phyloP scores from a whole-genome alignment of 1,140 invertebrate genomes.

The Seison nebaliae region DNA sequence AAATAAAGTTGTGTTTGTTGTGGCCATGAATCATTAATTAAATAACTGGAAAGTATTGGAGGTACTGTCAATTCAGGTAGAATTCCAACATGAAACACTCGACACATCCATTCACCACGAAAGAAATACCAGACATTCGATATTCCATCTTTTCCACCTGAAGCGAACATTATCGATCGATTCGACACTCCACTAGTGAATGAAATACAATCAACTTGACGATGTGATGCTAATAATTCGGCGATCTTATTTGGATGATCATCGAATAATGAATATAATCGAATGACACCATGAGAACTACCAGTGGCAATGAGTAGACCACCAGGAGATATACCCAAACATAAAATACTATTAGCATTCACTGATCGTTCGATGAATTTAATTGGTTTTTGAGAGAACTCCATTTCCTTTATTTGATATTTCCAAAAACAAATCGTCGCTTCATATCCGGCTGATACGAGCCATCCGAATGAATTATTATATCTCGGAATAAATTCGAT shows the following conservation, averaged over 20 bases:
- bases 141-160: conserved; percentile 80
- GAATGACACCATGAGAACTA: conserved; percentile 65
- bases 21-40: no score
- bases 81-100: no score
- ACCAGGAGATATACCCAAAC: conserved; percentile 68
- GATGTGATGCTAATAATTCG: conserved; percentile 60
- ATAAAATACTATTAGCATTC: conserved; percentile 80
- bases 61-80: no score
- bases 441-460: conserved; percentile 75
- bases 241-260: conserved; percentile 44
- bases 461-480: conserved; percentile 44
- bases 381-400: conserved; percentile 44
- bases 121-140: conserved; percentile 74
- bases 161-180: conserved; percentile 51
- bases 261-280: conserved; percentile 54
- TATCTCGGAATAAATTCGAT: conserved; percentile 49
- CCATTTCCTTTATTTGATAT: conserved; percentile 25
- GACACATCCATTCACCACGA: no score
- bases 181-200: no score
- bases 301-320: conserved; percentile 74
- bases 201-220: conserved; percentile 77
- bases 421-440: conserved; percentile 83
- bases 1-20: no score
- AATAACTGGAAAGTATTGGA: no score
- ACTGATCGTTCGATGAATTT: conserved; percentile 72